Percentiles rank a stretch among this genome's conserved stretches.
Evolutionary conservation across 2,888 invertebrate genomes (phyloP).

Genomic region (Zelleria hepariella): DNA sequence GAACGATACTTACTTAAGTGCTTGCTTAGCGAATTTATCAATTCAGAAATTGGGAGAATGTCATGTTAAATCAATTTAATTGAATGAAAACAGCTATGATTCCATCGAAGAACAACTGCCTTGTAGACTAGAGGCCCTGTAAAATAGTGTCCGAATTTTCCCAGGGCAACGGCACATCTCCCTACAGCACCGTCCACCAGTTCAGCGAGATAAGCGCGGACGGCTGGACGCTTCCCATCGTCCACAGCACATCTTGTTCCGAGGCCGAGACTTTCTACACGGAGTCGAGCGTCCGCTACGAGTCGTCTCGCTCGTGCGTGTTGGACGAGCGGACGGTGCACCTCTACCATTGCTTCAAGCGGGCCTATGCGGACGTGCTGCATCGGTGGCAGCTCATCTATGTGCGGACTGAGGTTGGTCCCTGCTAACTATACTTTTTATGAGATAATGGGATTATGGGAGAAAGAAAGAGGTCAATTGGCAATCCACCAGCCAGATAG

Average conservation of each 20-base stretch:
- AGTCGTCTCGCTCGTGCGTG: conserved; percentile 35
- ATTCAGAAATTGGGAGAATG: too few species aligned
- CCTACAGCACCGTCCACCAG: conserved; percentile 90
- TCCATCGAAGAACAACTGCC: too few species aligned
- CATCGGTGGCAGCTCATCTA: conserved; percentile 87
- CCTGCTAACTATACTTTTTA: neutral
- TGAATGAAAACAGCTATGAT: too few species aligned
- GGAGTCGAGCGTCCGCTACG: conserved; percentile 43
- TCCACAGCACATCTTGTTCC: conserved; percentile 89
- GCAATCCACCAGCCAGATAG: too few species aligned
- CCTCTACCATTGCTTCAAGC: conserved; percentile 87
- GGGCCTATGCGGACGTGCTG: conserved; percentile 89
- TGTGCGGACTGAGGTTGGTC: conserved; percentile 79
- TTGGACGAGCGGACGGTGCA: conserved; percentile 59
- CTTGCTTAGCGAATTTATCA: too few species aligned
- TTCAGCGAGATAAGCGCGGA: conserved; percentile 81
- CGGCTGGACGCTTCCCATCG: conserved; percentile 80
- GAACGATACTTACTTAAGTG: too few species aligned
- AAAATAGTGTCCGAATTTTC: too few species aligned
- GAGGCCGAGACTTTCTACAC: conserved; percentile 82
- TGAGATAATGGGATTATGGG: too few species aligned
- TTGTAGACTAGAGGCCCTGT: too few species aligned
- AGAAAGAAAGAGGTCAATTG: too few species aligned
- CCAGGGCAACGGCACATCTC: conserved; percentile 79
- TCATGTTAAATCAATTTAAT: too few species aligned